Evolutionary conservation across 2,888 invertebrate species (phyloP).

Genomic region (Drosophila stalkeri): DNA sequence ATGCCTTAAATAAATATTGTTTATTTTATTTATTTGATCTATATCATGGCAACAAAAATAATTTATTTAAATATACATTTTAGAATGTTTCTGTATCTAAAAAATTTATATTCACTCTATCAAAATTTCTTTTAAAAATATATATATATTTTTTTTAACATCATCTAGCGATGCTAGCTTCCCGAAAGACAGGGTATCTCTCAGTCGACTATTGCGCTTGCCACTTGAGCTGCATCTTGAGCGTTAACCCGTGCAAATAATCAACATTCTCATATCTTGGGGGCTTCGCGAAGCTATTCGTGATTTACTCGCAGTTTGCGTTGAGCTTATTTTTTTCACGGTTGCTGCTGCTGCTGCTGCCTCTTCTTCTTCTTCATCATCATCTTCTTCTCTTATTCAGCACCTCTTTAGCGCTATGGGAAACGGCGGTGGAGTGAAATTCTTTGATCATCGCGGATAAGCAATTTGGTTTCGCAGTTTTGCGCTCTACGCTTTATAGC

Average conservation of each 20-base stretch:
- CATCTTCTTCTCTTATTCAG: slow-evolving; percentile 53
- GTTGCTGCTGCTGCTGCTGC: slow-evolving; percentile 2
- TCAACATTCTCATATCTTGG: slow-evolving; percentile 78
- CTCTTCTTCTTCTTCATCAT: not conserved
- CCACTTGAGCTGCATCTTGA: slow-evolving; percentile 21
- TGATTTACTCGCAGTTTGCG: slow-evolving; percentile 71
- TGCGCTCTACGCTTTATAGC: not conserved
- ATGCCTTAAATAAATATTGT: not conserved
- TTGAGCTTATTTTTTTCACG: slow-evolving; percentile 23
- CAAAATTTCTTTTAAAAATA: too few species aligned
- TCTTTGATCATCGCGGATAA: slow-evolving; percentile 72
- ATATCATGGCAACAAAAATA: too few species aligned
- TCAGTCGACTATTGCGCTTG: not conserved
- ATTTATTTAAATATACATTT: not conserved
- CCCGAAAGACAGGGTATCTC: not conserved
- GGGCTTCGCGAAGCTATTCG: slow-evolving; percentile 66
- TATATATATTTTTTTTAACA: too few species aligned
- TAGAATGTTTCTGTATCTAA: not conserved
- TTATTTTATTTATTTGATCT: not conserved
- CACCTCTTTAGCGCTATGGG: slow-evolving; percentile 73
- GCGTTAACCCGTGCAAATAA: slow-evolving; percentile 73
- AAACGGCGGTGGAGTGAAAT: slow-evolving; percentile 58
- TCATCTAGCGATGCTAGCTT: not conserved
- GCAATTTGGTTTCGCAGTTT: slow-evolving; percentile 50
- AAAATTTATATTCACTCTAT: not conserved